Percentiles rank a stretch among this genome's conserved stretches.
These are phyloP conservation scores for Sialia sialis DNA, from an alignment of 2,113 vertebrate genomes.

Conservation along the genomic window DNA sequence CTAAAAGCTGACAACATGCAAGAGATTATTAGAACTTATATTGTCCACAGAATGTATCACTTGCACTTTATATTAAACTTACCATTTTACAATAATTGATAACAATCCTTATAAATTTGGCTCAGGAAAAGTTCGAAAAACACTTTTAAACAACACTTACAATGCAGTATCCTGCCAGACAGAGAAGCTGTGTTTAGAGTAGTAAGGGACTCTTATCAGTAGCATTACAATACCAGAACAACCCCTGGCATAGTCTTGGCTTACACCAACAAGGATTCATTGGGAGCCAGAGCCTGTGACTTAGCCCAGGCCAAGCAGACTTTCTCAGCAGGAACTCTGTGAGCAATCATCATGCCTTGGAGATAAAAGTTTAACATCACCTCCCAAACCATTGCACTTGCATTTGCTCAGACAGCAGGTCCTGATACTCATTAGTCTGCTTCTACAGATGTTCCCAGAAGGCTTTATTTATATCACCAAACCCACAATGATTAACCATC, in stretches of 20 bases:
- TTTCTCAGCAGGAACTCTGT: neutral
- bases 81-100: neutral
- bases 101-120: neutral
- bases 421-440: neutral
- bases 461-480: neutral
- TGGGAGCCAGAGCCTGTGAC: neutral
- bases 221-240: neutral
- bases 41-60: neutral
- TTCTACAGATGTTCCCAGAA: neutral
- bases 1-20: neutral
- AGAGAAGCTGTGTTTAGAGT: neutral
- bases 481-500: neutral
- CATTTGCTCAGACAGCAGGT: neutral
- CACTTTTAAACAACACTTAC: neutral
- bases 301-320: neutral
- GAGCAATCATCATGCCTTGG: neutral
- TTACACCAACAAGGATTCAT: neutral
- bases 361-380: neutral
- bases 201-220: neutral
- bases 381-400: fast-evolving
- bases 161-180: neutral
- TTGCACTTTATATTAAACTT: neutral
- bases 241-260: neutral
- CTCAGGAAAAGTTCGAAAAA: neutral
- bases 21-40: neutral